Conservation (phyloP, 2,888 invertebrate species). For the Tetramorium bicarinatum region DNA sequence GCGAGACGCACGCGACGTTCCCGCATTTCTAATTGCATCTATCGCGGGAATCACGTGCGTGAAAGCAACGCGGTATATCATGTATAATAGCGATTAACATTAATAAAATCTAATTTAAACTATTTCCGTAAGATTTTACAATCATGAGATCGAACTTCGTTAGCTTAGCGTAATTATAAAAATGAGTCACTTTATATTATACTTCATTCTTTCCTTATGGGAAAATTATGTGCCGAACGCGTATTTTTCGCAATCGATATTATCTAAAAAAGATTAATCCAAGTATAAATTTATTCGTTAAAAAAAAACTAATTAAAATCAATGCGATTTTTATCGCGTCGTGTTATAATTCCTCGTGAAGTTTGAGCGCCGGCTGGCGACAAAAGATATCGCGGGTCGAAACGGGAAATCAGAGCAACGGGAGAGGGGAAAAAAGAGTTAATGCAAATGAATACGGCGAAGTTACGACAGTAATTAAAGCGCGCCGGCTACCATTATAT, state of each 20-base stretch:
- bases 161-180: neutral
- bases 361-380: slow-evolving; percentile 48
- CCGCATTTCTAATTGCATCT: slow-evolving; percentile 33
- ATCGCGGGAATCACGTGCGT: neutral
- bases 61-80: neutral
- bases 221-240: neutral
- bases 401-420: slow-evolving; percentile 49
- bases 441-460: slow-evolving; percentile 50
- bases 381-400: slow-evolving; percentile 40
- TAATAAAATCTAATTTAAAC: slow-evolving; percentile 23
- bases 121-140: neutral
- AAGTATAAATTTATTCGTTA: slow-evolving; percentile 14
- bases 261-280: neutral
- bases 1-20: neutral
- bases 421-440: slow-evolving; percentile 36
- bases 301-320: slow-evolving; percentile 40
- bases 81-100: neutral
- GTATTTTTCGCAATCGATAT: neutral
- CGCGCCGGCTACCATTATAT: slow-evolving; percentile 40
- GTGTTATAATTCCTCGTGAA: slow-evolving; percentile 38
- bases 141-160: neutral
- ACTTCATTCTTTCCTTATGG: neutral
- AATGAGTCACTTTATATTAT: neutral
- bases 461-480: slow-evolving; percentile 52
- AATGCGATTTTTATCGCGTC: slow-evolving; percentile 32